A percentile compares a stretch with the other conserved stretches of the same genome.
phyloP scores from a whole-genome alignment of 1,140 invertebrate genomes.

The Lamellibrachia luymesi region DNA sequence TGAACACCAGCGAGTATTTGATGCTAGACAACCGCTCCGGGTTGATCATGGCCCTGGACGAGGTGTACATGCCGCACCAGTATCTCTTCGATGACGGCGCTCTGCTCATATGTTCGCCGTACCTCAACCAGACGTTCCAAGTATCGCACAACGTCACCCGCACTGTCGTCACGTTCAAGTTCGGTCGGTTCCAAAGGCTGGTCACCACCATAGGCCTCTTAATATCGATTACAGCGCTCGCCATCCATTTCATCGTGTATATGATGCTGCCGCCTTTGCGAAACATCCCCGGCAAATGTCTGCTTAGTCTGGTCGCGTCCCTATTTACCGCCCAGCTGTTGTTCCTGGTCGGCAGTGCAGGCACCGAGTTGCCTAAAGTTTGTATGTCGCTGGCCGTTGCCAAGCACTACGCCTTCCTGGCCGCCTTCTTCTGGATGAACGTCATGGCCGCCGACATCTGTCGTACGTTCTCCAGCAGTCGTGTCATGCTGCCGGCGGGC shows the following conservation, averaged over 20 bases:
- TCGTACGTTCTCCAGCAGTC: constrained; percentile 62
- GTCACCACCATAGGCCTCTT: constrained; percentile 34
- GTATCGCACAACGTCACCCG: background rate
- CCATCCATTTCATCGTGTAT: constrained; percentile 51
- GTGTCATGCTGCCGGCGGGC: background rate
- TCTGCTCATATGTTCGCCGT: background rate
- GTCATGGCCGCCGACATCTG: constrained; percentile 63
- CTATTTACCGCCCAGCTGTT: constrained; percentile 58
- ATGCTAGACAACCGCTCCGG: constrained; percentile 22
- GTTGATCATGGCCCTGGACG: constrained; percentile 13
- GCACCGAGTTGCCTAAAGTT: background rate
- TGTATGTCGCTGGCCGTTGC: constrained; percentile 52
- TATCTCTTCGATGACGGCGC: background rate
- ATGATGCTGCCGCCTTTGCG: constrained; percentile 51
- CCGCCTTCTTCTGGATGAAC: constrained; percentile 64
- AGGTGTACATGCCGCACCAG: constrained; percentile 14
- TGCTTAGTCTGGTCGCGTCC: constrained; percentile 56
- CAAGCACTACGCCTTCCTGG: constrained; percentile 61
- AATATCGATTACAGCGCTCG: constrained; percentile 36
- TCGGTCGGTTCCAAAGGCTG: constrained; percentile 29
- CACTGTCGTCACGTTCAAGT: constrained; percentile 23
- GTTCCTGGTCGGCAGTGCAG: constrained; percentile 36
- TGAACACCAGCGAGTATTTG: constrained; percentile 25
- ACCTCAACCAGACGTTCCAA: background rate
- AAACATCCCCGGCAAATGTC: constrained; percentile 60